Conservation (phyloP, 2,888 invertebrate species). For the Eristalis intricaria region DNA sequence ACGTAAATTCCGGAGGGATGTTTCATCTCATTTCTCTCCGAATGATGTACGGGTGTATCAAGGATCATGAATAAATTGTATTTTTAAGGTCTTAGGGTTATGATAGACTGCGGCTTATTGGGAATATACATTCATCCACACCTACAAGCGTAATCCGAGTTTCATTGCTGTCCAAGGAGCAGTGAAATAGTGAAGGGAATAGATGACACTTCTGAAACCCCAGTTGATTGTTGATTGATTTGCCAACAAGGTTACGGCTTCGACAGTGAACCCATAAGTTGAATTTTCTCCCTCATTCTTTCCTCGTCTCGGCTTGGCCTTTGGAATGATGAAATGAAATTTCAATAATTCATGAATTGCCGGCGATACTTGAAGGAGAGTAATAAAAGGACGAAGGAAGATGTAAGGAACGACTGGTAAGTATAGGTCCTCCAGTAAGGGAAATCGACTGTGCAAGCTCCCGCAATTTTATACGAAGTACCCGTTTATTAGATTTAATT, state of each 20-base stretch:
- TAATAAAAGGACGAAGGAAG: not conserved
- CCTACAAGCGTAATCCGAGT: not conserved
- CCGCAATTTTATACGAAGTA: not conserved
- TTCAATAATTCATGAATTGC: not conserved
- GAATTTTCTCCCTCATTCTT: not conserved
- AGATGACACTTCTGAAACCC: not conserved
- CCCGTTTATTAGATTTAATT: conserved; percentile 1
- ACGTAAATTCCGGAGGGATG: not conserved
- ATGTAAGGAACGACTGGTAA: not conserved
- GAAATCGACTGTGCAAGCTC: not conserved
- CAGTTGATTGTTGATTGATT: not conserved
- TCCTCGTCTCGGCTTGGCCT: not conserved
- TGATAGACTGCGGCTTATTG: conserved; percentile 6
- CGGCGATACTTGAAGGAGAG: not conserved
- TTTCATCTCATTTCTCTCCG: not conserved
- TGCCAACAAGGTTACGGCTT: not conserved
- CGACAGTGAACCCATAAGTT: not conserved
- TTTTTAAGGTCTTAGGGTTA: conserved; percentile 6
- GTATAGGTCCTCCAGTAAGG: not conserved
- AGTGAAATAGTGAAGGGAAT: not conserved
- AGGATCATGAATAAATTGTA: conserved; percentile 2
- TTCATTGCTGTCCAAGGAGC: not conserved
- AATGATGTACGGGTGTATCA: not conserved
- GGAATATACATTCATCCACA: not conserved
- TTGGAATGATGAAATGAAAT: not conserved